Base-by-base conservation (phyloP, 2,797 vertebrate species). In the Alca torda region DNA sequence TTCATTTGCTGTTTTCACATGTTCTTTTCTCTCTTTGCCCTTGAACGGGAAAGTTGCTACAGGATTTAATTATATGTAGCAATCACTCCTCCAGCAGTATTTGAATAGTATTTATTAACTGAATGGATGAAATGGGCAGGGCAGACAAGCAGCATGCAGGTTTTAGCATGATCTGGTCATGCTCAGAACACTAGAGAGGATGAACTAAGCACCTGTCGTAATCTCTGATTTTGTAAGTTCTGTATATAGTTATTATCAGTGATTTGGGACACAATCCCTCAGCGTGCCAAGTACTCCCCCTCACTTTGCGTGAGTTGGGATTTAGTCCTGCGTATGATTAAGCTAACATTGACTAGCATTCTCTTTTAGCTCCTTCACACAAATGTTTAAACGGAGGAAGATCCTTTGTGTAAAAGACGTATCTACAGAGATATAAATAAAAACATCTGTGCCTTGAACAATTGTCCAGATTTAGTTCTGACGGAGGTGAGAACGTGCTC, bases 121-220 rank as follows among this genome's bases (percentile, higher is more conserved):
- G 15, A 51, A 69, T 4, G 69, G 75, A 39, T 77, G 67, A 84
- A 76, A n/a, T 16, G 69, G 81, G 81, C 72, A 81, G 63, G 84
- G 84, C 85, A 54, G 79, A 37, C 23, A 21, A 16, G 84, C 72
- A 59, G 54, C 21, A 3, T 45, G 67, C 82, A 96, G 95, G 86
- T 97, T 93, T 92, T 91, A 74, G 93, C 93, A 96, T 2, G 95
- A 78, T 85, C 60, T 61, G 60, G 37, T 61, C 60, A 39, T n/a
- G 37, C 82, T 81, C 69, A 6, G 83, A 92, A 23, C 84, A 64
- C 12, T 43, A 57, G 80, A 21, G 30, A 45, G 77, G 84, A 68
- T 96, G 95, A 90, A 74, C 87, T 65, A 77, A 86, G 75, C 46
- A 35, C 72, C 78, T 92, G 93, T 88, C 7, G 82, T 90, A 95